Evolutionary conservation across 1,140 invertebrate species (phyloP).

Genomic region (Trichonephila clavata): DNA sequence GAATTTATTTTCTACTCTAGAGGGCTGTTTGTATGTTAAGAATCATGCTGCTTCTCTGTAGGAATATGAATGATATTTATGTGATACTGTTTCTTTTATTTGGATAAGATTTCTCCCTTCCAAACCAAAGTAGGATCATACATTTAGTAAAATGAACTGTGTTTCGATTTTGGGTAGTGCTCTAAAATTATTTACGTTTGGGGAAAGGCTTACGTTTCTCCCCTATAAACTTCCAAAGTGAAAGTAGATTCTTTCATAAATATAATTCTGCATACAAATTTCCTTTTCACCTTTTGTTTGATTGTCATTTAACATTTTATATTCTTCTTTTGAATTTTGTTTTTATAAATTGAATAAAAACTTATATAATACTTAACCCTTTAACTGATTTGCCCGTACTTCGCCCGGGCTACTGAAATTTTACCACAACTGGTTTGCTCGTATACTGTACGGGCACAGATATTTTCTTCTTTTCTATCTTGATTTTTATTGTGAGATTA

Average conservation of each 20-base stretch:
- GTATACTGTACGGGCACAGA: too few relatives aligned
- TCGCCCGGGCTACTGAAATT: too few relatives aligned
- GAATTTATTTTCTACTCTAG: conserved; percentile 42
- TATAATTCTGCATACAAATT: background rate
- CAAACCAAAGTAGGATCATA: background rate
- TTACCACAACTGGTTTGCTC: too few relatives aligned
- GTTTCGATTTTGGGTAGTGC: background rate
- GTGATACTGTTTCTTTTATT: background rate
- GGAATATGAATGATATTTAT: conserved; percentile 23
- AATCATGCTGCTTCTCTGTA: conserved; percentile 15
- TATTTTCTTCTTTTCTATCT: too few relatives aligned
- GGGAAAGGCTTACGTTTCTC: background rate
- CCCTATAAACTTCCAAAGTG: background rate
- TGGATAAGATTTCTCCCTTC: background rate
- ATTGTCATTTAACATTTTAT: too few relatives aligned
- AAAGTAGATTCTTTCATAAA: background rate
- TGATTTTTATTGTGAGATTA: too few relatives aligned
- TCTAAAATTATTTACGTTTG: background rate
- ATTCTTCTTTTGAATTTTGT: too few relatives aligned
- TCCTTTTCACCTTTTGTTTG: too few relatives aligned
- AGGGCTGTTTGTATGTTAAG: conserved; percentile 50
- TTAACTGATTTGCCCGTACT: too few relatives aligned
- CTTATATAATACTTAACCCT: too few relatives aligned
- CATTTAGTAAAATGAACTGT: background rate
- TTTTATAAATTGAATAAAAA: too few relatives aligned